Evolutionary conservation across 2,888 invertebrate genomes (phyloP).

Genomic region (Rugalucina vietnamica): DNA sequence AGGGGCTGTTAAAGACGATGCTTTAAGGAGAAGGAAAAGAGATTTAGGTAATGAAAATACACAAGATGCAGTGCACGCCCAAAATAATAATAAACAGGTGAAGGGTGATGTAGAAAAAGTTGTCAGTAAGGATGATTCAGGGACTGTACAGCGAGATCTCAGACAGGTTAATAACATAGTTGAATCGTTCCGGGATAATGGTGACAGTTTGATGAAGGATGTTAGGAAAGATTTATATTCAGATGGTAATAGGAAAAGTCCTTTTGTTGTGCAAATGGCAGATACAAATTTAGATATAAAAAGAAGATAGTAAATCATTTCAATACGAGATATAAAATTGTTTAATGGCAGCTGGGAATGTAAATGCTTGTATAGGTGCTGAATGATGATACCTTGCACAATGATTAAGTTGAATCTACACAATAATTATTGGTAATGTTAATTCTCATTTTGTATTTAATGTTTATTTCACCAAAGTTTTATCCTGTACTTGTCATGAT

Average conservation of each 20-base stretch:
- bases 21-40: neutral
- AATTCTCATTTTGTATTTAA: no score
- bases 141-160: constrained; percentile 28
- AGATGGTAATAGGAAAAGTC: constrained; percentile 1
- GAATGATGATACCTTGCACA: no score
- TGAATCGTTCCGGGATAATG: neutral
- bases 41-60: neutral
- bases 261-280: constrained; percentile 9
- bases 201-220: constrained; percentile 4
- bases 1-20: neutral
- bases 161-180: neutral
- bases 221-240: constrained; percentile 5
- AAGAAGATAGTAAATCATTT: neutral
- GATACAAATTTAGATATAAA: neutral
- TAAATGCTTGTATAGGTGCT: no score
- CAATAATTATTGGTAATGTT: no score
- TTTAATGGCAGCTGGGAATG: no score
- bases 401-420: no score
- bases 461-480: no score
- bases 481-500: no score
- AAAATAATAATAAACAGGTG: neutral
- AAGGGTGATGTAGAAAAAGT: neutral
- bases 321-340: no score
- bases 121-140: neutral
- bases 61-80: neutral